These are phyloP conservation scores for Anniella stebbinsi DNA, from an alignment of 2,797 vertebrate genomes.

Conservation along the genomic window DNA sequence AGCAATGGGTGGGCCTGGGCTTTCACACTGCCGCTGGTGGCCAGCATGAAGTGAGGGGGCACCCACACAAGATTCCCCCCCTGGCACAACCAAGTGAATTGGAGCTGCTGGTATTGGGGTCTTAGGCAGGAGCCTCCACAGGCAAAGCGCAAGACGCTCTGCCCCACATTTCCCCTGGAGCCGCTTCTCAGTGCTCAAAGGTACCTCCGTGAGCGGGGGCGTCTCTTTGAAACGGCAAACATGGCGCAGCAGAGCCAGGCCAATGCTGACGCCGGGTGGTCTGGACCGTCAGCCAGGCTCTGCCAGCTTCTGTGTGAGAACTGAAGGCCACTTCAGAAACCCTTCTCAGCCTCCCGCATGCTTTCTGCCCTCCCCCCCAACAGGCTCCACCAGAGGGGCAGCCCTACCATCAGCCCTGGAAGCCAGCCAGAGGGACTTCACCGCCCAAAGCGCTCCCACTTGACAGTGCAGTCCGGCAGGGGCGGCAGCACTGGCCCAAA, in stretches of 20 bases:
- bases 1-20: neutral
- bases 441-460: neutral
- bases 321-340: neutral
- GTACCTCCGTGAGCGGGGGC: neutral
- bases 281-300: too few relatives aligned
- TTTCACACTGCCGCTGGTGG: accelerated
- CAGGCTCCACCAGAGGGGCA: neutral
- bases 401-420: too few relatives aligned
- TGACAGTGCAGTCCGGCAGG: too few relatives aligned
- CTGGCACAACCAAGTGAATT: neutral
- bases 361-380: neutral
- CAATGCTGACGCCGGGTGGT: neutral
- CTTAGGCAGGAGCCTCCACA: neutral
- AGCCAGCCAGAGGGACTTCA: neutral
- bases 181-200: neutral
- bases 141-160: neutral
- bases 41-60: neutral
- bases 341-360: neutral
- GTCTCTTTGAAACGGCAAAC: neutral
- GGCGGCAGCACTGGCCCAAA: neutral
- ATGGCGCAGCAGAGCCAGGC: too few relatives aligned
- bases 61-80: neutral
- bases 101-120: neutral
- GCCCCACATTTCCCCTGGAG: neutral
- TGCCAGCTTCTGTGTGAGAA: too few relatives aligned